Conservation (phyloP, 2,113 vertebrate species). For the Caretta caretta region DNA sequence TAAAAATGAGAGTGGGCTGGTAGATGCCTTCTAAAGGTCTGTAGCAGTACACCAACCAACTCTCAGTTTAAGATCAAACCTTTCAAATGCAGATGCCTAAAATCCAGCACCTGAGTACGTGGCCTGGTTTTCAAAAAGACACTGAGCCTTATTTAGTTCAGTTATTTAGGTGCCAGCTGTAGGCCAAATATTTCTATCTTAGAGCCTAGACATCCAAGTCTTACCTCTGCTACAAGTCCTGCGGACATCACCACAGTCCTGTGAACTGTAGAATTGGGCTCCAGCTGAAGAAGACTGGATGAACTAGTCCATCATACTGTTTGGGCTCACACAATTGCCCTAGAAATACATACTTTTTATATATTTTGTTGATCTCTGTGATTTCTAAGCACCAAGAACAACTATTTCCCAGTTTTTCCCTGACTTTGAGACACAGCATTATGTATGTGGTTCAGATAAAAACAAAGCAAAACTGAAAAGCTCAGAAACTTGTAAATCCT, state of each 20-base stretch:
- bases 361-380: accelerated
- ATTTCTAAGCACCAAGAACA: neutral
- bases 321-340: neutral
- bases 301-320: neutral
- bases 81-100: neutral
- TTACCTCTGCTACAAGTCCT: neutral
- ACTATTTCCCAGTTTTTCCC: neutral
- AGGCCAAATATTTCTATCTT: neutral
- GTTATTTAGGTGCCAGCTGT: neutral
- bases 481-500: neutral
- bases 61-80: neutral
- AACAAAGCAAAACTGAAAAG: neutral
- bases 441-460: neutral
- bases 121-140: neutral
- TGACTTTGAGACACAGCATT: neutral
- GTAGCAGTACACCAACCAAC: neutral
- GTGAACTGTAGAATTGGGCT: neutral
- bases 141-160: neutral
- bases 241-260: neutral
- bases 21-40: neutral
- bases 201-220: neutral
- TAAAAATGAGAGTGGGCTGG: neutral
- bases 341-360: neutral
- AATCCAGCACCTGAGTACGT: neutral
- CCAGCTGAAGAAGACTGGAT: neutral